Evolutionary conservation across 1,140 invertebrate genomes (phyloP).

Genomic region (Hycleus cichorii): DNA sequence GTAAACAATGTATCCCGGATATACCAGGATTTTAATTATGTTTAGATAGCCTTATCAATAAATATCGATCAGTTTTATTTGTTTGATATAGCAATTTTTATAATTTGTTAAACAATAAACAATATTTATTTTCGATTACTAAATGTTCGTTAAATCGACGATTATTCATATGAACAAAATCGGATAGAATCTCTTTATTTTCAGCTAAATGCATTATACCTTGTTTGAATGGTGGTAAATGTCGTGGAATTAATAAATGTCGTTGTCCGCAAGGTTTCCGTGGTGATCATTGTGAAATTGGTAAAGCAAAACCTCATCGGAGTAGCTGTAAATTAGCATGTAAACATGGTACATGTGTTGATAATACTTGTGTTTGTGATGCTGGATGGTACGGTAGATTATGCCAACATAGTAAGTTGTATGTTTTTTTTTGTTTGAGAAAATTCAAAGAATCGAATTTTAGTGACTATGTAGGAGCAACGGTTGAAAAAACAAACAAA

Average conservation of each 20-base stretch:
- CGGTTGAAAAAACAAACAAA: too few relatives aligned
- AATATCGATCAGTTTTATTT: too few relatives aligned
- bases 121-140: too few relatives aligned
- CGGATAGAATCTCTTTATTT: neutral
- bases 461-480: conserved; percentile 12
- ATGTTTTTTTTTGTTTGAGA: neutral
- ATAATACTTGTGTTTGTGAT: conserved; percentile 64
- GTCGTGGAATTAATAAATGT: conserved; percentile 78
- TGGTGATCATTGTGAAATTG: conserved; percentile 82
- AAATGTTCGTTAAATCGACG: too few relatives aligned
- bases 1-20: too few relatives aligned
- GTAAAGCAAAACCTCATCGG: conserved; percentile 53
- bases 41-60: too few relatives aligned
- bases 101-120: too few relatives aligned
- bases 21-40: too few relatives aligned
- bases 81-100: too few relatives aligned
- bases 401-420: conserved; percentile 54
- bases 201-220: conserved; percentile 83
- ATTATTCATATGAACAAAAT: neutral
- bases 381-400: conserved; percentile 63
- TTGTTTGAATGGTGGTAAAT: conserved; percentile 77
- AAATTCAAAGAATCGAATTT: conserved; percentile 1
- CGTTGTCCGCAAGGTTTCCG: conserved; percentile 68
- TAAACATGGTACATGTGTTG: conserved; percentile 62
- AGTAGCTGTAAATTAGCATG: conserved; percentile 63